phyloP scores from a whole-genome alignment of 2,113 vertebrate species.

The Cavia aperea region DNA sequence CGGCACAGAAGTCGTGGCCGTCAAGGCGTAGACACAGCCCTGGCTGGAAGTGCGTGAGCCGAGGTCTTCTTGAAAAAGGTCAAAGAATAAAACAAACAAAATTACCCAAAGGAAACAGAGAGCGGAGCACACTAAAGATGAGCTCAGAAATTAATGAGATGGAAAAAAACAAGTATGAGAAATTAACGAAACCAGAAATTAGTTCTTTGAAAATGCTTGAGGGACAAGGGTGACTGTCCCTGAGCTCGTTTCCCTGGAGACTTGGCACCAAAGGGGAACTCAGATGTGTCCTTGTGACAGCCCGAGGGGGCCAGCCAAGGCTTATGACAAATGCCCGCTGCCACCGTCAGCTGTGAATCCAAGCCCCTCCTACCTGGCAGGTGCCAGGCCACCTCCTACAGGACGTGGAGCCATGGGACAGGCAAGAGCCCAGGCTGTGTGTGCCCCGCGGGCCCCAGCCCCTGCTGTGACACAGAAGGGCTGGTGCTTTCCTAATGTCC shows the following conservation, averaged over 20 bases:
- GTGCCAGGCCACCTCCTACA: not conserved
- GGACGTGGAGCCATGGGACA: not conserved
- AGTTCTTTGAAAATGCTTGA: not conserved
- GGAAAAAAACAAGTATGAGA: not conserved
- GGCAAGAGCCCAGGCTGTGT: not conserved
- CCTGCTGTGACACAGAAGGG: not conserved
- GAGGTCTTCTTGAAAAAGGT: not conserved
- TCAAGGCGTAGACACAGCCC: not conserved
- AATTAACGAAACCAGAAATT: not conserved
- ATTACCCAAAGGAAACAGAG: not conserved
- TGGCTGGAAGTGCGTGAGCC: not conserved
- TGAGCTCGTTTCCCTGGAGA: not conserved
- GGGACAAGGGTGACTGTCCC: not conserved
- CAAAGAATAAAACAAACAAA: not conserved
- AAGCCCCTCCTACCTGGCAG: not conserved
- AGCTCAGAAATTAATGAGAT: not conserved
- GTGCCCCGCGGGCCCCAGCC: not conserved
- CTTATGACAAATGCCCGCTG: not conserved
- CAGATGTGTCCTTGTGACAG: accelerated
- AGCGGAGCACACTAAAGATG: not conserved
- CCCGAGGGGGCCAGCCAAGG: not conserved
- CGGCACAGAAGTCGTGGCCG: accelerated
- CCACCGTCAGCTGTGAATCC: not conserved
- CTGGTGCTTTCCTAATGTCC: not conserved
- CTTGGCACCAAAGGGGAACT: not conserved